Evolutionary conservation across 2,888 invertebrate species (phyloP).

Genomic region (Harpalus rufipes): DNA sequence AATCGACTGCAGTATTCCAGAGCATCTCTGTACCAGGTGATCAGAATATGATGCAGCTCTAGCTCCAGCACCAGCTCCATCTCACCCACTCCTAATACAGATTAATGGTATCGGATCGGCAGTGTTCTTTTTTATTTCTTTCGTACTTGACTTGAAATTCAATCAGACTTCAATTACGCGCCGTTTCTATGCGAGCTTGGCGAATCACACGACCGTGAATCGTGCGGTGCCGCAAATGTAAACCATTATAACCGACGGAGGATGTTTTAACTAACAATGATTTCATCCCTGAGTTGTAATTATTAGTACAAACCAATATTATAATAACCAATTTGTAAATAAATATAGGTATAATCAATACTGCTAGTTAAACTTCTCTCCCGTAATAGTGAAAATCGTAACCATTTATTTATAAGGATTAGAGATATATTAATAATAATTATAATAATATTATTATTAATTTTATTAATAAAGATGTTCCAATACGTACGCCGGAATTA

Average conservation of each 20-base stretch:
- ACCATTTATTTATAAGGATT: no score
- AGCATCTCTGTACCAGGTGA: conserved; percentile 24
- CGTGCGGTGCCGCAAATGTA: conserved; percentile 24
- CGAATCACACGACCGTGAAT: conserved; percentile 16
- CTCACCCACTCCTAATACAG: conserved; percentile 42
- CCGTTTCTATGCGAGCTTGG: conserved; percentile 40
- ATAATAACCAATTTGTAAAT: no score
- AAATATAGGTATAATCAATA: no score
- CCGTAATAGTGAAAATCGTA: no score
- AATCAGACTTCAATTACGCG: conserved; percentile 61
- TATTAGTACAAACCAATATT: no score
- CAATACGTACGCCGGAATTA: no score
- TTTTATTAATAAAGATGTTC: no score
- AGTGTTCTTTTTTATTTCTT: conserved; percentile 56
- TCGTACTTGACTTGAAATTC: conserved; percentile 57
- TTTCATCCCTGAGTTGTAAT: no score
- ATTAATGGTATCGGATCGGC: conserved; percentile 53
- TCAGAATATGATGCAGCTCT: background rate
- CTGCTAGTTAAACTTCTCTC: no score
- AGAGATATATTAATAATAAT: no score
- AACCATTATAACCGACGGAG: conserved; percentile 29
- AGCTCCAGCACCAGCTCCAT: background rate
- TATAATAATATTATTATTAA: no score
- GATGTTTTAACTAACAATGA: background rate
- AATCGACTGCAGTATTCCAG: conserved; percentile 13